phyloP scores from a whole-genome alignment of 2,113 vertebrate species.

The Sinocyclocheilus anophthalmus region DNA sequence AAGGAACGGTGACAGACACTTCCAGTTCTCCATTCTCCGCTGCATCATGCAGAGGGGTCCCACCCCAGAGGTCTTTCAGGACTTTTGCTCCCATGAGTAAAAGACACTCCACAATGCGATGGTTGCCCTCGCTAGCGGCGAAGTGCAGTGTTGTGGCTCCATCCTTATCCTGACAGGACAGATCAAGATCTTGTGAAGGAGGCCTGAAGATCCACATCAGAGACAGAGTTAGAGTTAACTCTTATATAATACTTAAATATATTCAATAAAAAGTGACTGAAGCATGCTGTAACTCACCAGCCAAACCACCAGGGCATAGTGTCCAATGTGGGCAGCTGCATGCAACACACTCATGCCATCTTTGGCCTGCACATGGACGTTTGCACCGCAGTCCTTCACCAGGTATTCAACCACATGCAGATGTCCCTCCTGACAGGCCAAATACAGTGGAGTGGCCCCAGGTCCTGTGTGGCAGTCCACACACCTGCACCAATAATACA shows the following conservation, averaged over 20 bases:
- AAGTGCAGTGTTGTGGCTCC: slow-evolving; percentile 86
- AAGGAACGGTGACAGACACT: slow-evolving; percentile 63
- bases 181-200: slow-evolving; percentile 73
- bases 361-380: slow-evolving; percentile 76
- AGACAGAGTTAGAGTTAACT: neutral
- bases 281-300: slow-evolving; percentile 72
- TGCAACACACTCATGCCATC: slow-evolving; percentile 86
- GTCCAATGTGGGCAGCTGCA: slow-evolving; percentile 81
- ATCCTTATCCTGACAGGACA: slow-evolving; percentile 76
- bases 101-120: slow-evolving; percentile 79
- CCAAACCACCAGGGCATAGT: slow-evolving; percentile 80
- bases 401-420: slow-evolving; percentile 80
- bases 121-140: slow-evolving; percentile 83
- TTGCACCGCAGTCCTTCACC: slow-evolving; percentile 76
- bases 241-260: no score
- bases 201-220: slow-evolving; percentile 65
- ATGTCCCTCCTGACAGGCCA: slow-evolving; percentile 87
- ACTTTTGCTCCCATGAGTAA: slow-evolving; percentile 77
- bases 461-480: slow-evolving; percentile 75
- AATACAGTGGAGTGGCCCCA: slow-evolving; percentile 82
- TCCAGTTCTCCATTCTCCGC: slow-evolving; percentile 84
- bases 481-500: slow-evolving; percentile 63
- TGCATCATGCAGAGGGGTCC: slow-evolving; percentile 84
- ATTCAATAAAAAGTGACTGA: neutral
- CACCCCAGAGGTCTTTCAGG: slow-evolving; percentile 81